phyloP scores from a whole-genome alignment of 2,113 vertebrate species.

The Microtus oregoni region DNA sequence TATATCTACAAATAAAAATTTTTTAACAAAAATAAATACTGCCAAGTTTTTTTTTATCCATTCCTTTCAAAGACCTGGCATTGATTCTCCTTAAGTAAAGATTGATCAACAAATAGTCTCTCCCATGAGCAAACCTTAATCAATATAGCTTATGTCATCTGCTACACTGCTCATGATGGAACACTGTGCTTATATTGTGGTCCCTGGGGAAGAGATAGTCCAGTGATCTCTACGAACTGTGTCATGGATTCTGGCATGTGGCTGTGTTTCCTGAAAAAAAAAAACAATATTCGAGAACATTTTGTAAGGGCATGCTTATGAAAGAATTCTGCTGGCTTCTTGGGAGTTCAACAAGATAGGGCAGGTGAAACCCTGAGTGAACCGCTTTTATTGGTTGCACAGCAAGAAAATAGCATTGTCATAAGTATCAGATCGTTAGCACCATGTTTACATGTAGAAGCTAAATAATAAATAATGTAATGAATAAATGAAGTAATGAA shows the following conservation, averaged over 20 bases:
- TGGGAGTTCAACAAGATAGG: neutral
- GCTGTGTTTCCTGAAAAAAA: neutral
- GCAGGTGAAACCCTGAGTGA: neutral
- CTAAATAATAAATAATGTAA: neutral
- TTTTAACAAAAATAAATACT: neutral
- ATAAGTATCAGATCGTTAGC: neutral
- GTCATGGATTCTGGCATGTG: neutral
- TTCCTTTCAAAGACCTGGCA: neutral
- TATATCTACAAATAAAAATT: neutral
- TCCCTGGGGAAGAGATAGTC: neutral
- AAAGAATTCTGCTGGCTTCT: neutral
- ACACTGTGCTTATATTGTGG: neutral
- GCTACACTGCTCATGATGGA: neutral
- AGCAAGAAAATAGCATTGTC: neutral
- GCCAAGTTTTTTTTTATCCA: neutral
- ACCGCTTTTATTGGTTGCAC: neutral
- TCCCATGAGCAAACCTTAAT: neutral
- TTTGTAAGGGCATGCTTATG: neutral
- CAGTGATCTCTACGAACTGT: neutral
- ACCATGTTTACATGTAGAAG: neutral
- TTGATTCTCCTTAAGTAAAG: neutral
- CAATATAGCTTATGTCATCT: neutral
- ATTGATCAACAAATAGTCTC: neutral
- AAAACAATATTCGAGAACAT: neutral
- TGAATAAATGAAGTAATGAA: neutral